Evolutionary conservation across 2,797 vertebrate genomes (phyloP), one percentile per base, ranked within the genome.

Genomic region (Falco columbarius): DNA sequence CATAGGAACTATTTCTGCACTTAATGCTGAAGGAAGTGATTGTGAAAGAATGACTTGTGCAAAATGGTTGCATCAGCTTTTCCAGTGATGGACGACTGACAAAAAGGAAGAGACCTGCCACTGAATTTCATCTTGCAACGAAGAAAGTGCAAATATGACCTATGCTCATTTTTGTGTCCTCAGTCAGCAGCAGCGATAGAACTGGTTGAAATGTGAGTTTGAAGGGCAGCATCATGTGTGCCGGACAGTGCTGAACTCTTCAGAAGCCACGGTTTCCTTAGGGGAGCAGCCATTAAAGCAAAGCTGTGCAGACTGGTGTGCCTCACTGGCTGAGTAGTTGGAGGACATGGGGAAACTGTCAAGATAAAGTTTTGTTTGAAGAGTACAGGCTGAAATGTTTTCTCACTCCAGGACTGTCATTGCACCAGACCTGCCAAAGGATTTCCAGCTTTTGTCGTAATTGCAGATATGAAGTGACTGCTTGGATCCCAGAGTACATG

Each of bases 51-150:
- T 27, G 22, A 65, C 56, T 96, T 93, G 42, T 0, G 24, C 75
- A 83, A 94, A 90, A 46, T 44, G 3, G 2, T 96, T 97, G 68
- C 90, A 73, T 95, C 86, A 96, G 56, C 62, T 13, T 46, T 93
- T 71, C 42, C 72, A 89, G 70, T 3, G 16, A 27, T 29, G 49
- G 63, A 52, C 63, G 74, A 63, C 44, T 38, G 65, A 58, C 44
- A 42, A 29, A 82, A 61, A 38, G 40, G 73, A 30, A 68, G 46
- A 21, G 10, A 63, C 44, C 62, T 63, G 71, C 27, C 29, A 15
- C 44, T 54, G 51, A 59, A 86, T 61, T 95, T 85, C 94, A 29
- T 27, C 23, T 68, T 56, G 66, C 4, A 3, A 67, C 71, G 66
- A 52, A 51, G 58, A 62, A 47, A 47, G 12, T 19, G 40, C 10